Evolutionary conservation across 2,797 vertebrate genomes (phyloP).

Genomic region (Pseudochirops cupreus): DNA sequence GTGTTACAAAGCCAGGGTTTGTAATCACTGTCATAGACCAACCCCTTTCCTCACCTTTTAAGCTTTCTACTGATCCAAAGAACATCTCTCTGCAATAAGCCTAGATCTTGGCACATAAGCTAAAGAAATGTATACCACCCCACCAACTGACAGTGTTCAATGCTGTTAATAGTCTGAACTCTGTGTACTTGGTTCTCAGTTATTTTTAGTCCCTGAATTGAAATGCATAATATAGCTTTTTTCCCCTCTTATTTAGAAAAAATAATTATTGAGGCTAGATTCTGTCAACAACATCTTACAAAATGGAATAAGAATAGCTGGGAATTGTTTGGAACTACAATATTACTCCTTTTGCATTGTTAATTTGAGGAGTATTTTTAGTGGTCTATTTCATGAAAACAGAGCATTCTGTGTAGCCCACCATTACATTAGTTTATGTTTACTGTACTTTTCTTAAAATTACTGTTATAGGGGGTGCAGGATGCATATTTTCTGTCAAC

Average conservation of each 20-base stretch:
- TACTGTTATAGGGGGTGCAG: constrained; percentile 65
- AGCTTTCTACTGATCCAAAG: constrained; percentile 64
- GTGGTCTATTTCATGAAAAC: constrained; percentile 76
- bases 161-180: constrained; percentile 77
- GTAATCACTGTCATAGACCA: constrained; percentile 60
- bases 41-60: constrained; percentile 73
- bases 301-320: constrained; percentile 70
- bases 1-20: constrained; percentile 64
- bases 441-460: constrained; percentile 74
- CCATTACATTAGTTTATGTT: constrained; percentile 70
- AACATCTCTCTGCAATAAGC: constrained; percentile 69
- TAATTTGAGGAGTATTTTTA: constrained; percentile 75
- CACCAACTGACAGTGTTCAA: constrained; percentile 76
- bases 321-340: constrained; percentile 65
- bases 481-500: constrained; percentile 46
- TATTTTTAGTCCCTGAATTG: constrained; percentile 79
- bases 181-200: constrained; percentile 73
- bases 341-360: constrained; percentile 75
- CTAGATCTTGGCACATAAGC: constrained; percentile 75
- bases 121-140: constrained; percentile 66
- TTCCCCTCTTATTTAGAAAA: constrained; percentile 71
- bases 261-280: constrained; percentile 76
- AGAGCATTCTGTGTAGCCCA: constrained; percentile 67
- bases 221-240: constrained; percentile 72
- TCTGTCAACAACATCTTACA: constrained; percentile 74